Percentiles rank a stretch among this genome's conserved stretches.
Conservation (phyloP, 1,140 invertebrate species). For the Lasaia peninsularis region DNA sequence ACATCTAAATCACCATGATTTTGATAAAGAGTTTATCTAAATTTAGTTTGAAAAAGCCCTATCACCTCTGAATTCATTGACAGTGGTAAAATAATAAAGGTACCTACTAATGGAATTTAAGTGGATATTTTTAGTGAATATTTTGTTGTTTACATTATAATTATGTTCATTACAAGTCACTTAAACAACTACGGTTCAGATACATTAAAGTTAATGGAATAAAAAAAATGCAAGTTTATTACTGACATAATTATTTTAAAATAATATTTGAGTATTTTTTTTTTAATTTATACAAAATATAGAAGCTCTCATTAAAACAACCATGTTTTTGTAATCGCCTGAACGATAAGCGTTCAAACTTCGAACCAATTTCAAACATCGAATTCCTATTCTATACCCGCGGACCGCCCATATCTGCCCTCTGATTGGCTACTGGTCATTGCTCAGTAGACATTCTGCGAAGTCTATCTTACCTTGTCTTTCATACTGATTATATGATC, state of each 20-base stretch:
- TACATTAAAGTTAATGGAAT: too few species aligned
- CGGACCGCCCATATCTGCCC: constrained; percentile 41
- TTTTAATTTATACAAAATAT: constrained; percentile 1
- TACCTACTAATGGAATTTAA: too few species aligned
- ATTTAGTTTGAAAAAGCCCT: too few species aligned
- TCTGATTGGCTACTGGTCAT: constrained; percentile 60
- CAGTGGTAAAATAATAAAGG: too few species aligned
- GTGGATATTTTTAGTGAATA: too few species aligned
- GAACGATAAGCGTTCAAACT: constrained; percentile 10
- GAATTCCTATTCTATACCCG: constrained; percentile 43
- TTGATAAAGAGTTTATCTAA: too few species aligned
- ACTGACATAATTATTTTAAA: not conserved
- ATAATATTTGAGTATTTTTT: not conserved
- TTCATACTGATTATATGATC: constrained; percentile 17
- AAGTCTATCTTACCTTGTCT: constrained; percentile 44
- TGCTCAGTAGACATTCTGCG: constrained; percentile 36
- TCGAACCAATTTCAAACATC: constrained; percentile 50
- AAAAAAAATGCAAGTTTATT: not conserved
- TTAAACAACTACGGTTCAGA: too few species aligned
- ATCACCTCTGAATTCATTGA: too few species aligned
- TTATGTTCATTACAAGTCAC: too few species aligned
- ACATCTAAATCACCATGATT: too few species aligned
- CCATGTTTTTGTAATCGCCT: constrained; percentile 3
- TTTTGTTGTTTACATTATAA: too few species aligned
- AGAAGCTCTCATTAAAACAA: not conserved